Percentiles rank a stretch among this genome's conserved stretches.
These are phyloP conservation scores for Siniperca knerii DNA, from an alignment of 2,113 vertebrate genomes.

Conservation along the genomic window DNA sequence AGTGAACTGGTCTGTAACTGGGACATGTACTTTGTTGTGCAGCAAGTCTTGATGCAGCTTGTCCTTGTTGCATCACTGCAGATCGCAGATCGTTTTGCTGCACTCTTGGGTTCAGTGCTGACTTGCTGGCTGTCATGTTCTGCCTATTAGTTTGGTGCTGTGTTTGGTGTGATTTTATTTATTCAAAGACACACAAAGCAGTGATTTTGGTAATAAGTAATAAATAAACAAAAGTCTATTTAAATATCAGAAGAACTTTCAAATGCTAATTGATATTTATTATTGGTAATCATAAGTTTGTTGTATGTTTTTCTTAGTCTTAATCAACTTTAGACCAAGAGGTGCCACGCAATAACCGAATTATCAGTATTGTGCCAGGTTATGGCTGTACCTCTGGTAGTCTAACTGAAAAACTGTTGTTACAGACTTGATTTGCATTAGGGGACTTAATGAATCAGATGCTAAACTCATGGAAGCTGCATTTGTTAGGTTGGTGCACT, in stretches of 20 bases:
- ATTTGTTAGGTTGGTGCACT: not conserved
- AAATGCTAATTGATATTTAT: conserved; percentile 3
- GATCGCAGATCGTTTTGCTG: not conserved
- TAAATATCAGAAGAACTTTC: conserved; percentile 7
- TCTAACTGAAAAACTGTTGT: conserved; percentile 31
- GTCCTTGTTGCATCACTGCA: not conserved
- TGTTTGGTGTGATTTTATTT: not conserved
- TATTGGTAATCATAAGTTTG: not conserved
- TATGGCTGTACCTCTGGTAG: conserved; percentile 16
- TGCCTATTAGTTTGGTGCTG: not conserved
- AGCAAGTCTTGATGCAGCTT: not conserved
- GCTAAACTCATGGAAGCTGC: conserved; percentile 1
- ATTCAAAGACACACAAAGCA: not conserved
- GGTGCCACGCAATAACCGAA: not conserved
- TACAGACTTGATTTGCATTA: conserved; percentile 42
- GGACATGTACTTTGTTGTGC: not conserved
- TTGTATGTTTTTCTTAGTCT: not conserved
- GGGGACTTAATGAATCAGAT: conserved; percentile 29
- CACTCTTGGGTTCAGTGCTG: not conserved
- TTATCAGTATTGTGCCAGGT: conserved; percentile 10
- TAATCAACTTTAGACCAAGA: not conserved
- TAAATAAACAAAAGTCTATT: conserved; percentile 6
- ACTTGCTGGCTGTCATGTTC: not conserved
- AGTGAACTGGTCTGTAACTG: not conserved
- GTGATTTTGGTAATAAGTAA: not conserved